Evolutionary conservation across 2,888 invertebrate genomes (phyloP), one percentile per base, ranked within the genome.

Genomic region (Dioctria linearis): DNA sequence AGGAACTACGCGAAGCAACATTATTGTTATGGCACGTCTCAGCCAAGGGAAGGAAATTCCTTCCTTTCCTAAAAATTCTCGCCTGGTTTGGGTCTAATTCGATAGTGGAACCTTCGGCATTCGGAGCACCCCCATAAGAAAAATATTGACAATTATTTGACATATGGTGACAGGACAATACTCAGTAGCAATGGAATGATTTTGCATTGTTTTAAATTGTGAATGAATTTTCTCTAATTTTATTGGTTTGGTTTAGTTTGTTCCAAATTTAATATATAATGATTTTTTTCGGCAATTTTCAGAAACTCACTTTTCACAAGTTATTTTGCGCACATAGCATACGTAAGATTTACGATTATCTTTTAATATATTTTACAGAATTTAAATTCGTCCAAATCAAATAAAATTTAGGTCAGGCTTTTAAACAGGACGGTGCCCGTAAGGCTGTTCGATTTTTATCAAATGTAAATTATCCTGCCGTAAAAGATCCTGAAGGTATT

Each of bases 341-440:
- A 46, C 49, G 46, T 71, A 57, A 40, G 4, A 57, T 54, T 9
- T 4, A 42, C 46, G 5, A 71, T 59, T 59, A 11, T 25, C 25
- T 25, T 3, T 2, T 4, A 59, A 13, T n/a, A 25, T 25, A 3
- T 59, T 59, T 59, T 4, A 25, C 25, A 40, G 11, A 40, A 54
- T 57, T 39, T n/a, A 9, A 25, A 25, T 25, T 25, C 25, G 25
- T 25, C 25, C 25, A 25, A 25, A 25, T 25, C 25, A 25, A 3
- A 39, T 57, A 8, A 59, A 66, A 8, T 13, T 51, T 6, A 6
- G 83, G 81, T 40, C 65, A 78, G 78, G 66, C 11, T n/a, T 3
- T 46, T 42, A 61, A 79, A 37, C 9, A 11, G 9, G 11, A 61
- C 76, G 8, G 6, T 79, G 82, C 63, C 2, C 25, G 25, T 25